Evolutionary conservation across 2,888 invertebrate genomes (phyloP).

Genomic region (Tryphoninae sp.): DNA sequence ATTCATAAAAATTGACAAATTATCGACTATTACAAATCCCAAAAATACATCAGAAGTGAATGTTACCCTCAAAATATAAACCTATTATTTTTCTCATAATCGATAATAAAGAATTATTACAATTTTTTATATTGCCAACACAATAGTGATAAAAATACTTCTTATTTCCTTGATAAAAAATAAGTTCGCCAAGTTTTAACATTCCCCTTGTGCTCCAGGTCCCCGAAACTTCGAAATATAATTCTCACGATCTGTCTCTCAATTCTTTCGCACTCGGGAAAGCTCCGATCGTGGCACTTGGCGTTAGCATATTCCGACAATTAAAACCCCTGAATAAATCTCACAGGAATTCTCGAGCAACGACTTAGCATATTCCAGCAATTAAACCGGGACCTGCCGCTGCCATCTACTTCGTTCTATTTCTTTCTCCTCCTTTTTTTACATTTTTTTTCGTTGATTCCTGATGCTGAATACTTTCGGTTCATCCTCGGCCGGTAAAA

Average conservation of each 20-base stretch:
- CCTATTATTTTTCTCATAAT: conserved; percentile 27
- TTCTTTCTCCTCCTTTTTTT: conserved; percentile 69
- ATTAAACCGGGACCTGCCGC: conserved; percentile 71
- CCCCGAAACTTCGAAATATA: conserved; percentile 54
- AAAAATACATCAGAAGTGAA: too few relatives aligned
- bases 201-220: conserved; percentile 41
- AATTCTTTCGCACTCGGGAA: conserved; percentile 38
- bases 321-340: conserved; percentile 72
- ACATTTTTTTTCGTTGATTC: conserved; percentile 49
- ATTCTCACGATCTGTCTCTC: conserved; percentile 56
- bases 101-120: conserved; percentile 13
- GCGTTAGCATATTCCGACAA: conserved; percentile 68
- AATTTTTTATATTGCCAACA: not conserved
- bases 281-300: conserved; percentile 35
- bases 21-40: not conserved
- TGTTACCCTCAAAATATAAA: not conserved
- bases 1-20: too few relatives aligned
- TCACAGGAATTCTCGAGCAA: conserved; percentile 69
- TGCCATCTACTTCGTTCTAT: conserved; percentile 20
- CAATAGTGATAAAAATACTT: not conserved
- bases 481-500: conserved; percentile 37
- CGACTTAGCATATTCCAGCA: conserved; percentile 75
- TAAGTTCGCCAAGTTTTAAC: conserved; percentile 20
- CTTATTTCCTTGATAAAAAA: not conserved
- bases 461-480: conserved; percentile 44